These are phyloP conservation scores for Odontothrips loti DNA, from an alignment of 2,888 invertebrate species.

Conservation along the genomic window DNA sequence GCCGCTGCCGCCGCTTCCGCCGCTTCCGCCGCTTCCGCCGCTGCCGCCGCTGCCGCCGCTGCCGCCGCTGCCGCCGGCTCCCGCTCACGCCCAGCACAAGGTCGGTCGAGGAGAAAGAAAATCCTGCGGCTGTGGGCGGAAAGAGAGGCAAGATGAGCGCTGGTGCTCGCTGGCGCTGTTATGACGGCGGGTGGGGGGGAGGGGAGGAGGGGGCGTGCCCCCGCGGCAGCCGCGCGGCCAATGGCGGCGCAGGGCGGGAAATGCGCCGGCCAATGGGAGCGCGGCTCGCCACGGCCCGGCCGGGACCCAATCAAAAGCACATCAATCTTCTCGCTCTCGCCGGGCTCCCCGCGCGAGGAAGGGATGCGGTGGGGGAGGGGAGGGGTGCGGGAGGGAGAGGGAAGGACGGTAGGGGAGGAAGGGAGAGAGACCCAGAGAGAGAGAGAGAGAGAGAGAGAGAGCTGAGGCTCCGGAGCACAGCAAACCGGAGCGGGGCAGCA, in stretches of 20 bases:
- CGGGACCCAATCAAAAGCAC: slow-evolving; percentile 13
- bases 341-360: neutral
- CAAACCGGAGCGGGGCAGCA: neutral
- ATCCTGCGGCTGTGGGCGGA: neutral
- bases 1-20: too few species aligned
- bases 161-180: neutral
- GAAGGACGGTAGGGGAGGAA: neutral
- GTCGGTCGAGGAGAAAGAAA: neutral
- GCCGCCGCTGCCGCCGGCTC: too few species aligned
- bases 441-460: neutral
- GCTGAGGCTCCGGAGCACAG: neutral
- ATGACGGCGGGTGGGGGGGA: neutral
- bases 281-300: slow-evolving; percentile 16
- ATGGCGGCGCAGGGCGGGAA: slow-evolving; percentile 25
- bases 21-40: too few species aligned
- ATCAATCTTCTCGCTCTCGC: neutral
- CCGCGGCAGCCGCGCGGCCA: neutral
- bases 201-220: neutral
- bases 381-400: neutral
- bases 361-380: neutral
- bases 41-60: too few species aligned
- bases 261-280: neutral
- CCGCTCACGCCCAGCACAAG: too few species aligned
- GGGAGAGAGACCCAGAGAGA: neutral
- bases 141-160: neutral